Base-by-base conservation (phyloP, 2,797 vertebrate genomes). In the Buphagus erythrorhynchus region DNA sequence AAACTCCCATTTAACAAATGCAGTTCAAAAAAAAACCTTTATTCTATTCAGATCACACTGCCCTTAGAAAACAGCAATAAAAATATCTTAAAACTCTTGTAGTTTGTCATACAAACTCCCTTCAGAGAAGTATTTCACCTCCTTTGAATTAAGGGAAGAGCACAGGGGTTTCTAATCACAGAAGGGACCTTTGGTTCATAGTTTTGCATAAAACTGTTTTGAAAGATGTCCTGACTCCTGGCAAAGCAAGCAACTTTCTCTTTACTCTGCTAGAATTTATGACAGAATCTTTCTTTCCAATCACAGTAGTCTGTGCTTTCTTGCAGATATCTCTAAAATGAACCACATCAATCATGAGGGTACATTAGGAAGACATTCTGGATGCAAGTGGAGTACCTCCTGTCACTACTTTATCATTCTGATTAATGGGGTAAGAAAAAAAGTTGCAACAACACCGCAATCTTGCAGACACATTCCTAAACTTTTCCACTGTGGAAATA, bases 351-450 rank as follows among this genome's bases (percentile, higher is more conserved):
- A 88, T 95, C 92, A 69, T 3, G 13, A 79, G 16, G 2, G 7
- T 35, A 57, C 15, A 57, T 33, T 19, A 8, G 75, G 82, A 91
- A 83, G 57, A 74, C 46, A 51, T 68, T 81, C 49, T 0, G 3
- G 66, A 93, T 58, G 72, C 3, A 3, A 91, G 43, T 1, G 7
- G 6, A 74, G 42, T 29, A 82, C 16, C 68, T 73, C 77, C 69
- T 87, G 77, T 75, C 11, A 8, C 43, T 46, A 57, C 86, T 87
- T 88, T 40, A 92, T 82, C 55, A 43, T 80, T 87, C 65, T 89
- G 80, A 85, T 88, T 89, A 93, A 97, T 33, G 62, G 31, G 16
- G 13, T 65, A 83, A 87, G 59, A 57, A 91, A 94, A 42, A 42
- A 72, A 87, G 71, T 48, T 38, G 22, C 85, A 86, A 75, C 58